Percentiles rank a stretch among this genome's conserved stretches.
Evolutionary conservation across 2,113 vertebrate genomes (phyloP).

Genomic region (Esox niger): DNA sequence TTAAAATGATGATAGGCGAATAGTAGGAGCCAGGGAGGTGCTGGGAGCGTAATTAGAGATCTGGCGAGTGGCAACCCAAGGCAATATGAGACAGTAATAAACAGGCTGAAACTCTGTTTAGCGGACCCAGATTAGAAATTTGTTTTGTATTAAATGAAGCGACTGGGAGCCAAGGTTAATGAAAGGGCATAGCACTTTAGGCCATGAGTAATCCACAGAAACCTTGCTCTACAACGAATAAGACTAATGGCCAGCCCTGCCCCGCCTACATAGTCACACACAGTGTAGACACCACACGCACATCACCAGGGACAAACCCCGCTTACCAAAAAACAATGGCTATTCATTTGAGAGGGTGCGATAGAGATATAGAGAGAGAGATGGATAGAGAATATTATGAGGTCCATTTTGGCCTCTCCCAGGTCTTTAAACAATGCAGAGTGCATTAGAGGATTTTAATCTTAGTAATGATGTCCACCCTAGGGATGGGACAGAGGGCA

Average conservation of each 20-base stretch:
- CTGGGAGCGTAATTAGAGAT: slow-evolving; percentile 69
- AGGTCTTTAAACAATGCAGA: slow-evolving; percentile 24
- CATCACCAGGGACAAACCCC: slow-evolving; percentile 36
- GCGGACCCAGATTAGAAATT: slow-evolving; percentile 70
- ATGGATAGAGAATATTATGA: background rate
- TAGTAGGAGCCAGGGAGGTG: slow-evolving; percentile 62
- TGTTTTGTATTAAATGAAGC: slow-evolving; percentile 75
- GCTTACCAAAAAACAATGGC: slow-evolving; percentile 49
- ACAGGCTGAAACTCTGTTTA: slow-evolving; percentile 56
- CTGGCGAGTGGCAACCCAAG: slow-evolving; percentile 50
- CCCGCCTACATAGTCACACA: slow-evolving; percentile 21
- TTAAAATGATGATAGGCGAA: slow-evolving; percentile 85
- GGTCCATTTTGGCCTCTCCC: slow-evolving; percentile 23
- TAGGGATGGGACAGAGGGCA: background rate
- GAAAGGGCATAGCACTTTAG: slow-evolving; percentile 73
- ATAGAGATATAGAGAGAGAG: background rate
- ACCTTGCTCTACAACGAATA: slow-evolving; percentile 48
- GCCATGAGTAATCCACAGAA: slow-evolving; percentile 66
- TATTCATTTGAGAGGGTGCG: slow-evolving; percentile 18
- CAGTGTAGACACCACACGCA: slow-evolving; percentile 20
- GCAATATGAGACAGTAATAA: slow-evolving; percentile 72
- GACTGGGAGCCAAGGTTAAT: slow-evolving; percentile 74
- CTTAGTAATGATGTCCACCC: slow-evolving; percentile 53
- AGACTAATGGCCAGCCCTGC: slow-evolving; percentile 18
- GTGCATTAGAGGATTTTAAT: slow-evolving; percentile 60